Conservation (phyloP, 2,888 invertebrate genomes). For the Lapara coniferarum region DNA sequence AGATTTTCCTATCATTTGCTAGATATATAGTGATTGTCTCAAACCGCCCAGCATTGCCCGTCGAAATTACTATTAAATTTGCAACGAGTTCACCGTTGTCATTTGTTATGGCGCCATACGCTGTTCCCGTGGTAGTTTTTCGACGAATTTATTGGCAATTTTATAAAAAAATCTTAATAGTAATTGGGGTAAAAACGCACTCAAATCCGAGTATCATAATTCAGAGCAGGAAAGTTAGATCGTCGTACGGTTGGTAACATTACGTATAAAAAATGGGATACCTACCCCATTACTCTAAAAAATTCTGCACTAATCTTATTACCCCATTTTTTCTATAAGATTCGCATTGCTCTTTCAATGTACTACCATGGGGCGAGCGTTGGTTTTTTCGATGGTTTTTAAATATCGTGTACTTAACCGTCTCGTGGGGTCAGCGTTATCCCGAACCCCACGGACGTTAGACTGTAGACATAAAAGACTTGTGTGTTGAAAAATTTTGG, state of each 20-base stretch:
- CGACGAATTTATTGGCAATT: not conserved
- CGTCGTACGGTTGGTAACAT: too few relatives aligned
- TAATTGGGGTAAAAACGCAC: not conserved
- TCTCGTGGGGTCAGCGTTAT: constrained; percentile 50
- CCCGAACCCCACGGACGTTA: constrained; percentile 77
- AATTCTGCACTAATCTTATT: not conserved
- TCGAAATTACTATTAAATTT: not conserved
- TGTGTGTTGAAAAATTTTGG: constrained; percentile 72
- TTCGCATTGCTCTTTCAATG: not conserved
- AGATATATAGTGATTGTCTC: not conserved
- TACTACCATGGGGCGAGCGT: not conserved
- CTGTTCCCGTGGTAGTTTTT: not conserved
- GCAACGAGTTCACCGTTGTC: constrained; percentile 10
- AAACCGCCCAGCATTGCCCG: constrained; percentile 19
- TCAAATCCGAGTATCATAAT: too few relatives aligned
- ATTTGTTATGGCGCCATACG: constrained; percentile 1
- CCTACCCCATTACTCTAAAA: not conserved
- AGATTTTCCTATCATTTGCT: not conserved
- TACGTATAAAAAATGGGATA: not conserved
- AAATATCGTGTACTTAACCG: constrained; percentile 25
- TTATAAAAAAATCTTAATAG: not conserved
- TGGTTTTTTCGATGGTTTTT: constrained; percentile 14
- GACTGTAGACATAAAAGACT: constrained; percentile 79
- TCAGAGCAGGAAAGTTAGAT: too few relatives aligned
- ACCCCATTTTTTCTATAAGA: not conserved